phyloP scores from a whole-genome alignment of 2,888 invertebrate species.

The Macaria notata region DNA sequence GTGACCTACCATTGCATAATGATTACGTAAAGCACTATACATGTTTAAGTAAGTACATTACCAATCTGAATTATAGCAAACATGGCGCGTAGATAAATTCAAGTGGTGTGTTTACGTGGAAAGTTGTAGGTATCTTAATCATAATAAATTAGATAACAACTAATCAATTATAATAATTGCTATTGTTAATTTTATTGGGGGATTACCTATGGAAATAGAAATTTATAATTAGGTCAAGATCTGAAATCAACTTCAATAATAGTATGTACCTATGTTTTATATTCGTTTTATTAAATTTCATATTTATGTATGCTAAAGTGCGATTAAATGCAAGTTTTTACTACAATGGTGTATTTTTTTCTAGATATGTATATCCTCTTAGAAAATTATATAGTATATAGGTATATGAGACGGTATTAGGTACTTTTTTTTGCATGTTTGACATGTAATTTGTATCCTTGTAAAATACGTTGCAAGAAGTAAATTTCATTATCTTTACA shows the following conservation, averaged over 20 bases:
- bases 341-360: too few species aligned
- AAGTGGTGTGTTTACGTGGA: constrained; percentile 12
- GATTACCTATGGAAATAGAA: constrained; percentile 19
- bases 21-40: not conserved
- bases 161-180: not conserved
- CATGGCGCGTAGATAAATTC: constrained; percentile 6
- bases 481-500: too few species aligned
- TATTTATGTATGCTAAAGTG: too few species aligned
- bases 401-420: too few species aligned
- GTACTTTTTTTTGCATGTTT: too few species aligned
- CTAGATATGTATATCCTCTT: too few species aligned
- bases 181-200: constrained; percentile 17
- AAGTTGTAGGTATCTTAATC: not conserved
- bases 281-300: too few species aligned
- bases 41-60: not conserved
- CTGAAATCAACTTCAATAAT: not conserved
- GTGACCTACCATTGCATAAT: not conserved
- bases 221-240: constrained; percentile 17
- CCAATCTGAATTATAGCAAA: not conserved
- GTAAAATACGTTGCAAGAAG: too few species aligned
- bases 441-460: too few species aligned
- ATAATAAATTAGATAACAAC: constrained; percentile 12
- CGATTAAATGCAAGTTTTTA: too few species aligned
- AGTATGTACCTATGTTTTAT: too few species aligned
- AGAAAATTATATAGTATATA: too few species aligned